Evolutionary conservation across 2,797 vertebrate species (phyloP).

Genomic region (Mastacembelus armatus): DNA sequence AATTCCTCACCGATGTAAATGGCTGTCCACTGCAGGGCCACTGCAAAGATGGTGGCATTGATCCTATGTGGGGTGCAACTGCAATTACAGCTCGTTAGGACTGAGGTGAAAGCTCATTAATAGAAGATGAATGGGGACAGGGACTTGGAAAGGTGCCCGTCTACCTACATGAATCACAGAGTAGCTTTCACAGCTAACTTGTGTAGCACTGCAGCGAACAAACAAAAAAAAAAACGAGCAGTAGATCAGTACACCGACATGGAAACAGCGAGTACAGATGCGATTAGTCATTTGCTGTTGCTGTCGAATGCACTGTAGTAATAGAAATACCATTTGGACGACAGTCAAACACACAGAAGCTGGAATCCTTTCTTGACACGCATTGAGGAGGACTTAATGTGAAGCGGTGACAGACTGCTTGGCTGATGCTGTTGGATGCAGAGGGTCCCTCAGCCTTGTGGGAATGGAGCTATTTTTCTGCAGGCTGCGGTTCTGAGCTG

Average conservation of each 20-base stretch:
- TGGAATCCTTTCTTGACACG: constrained; percentile 41
- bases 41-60: constrained; percentile 60
- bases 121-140: constrained; percentile 76
- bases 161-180: constrained; percentile 70
- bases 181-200: constrained; percentile 28
- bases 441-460: constrained; percentile 56
- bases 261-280: constrained; percentile 40
- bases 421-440: constrained; percentile 50
- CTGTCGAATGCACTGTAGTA: constrained; percentile 32
- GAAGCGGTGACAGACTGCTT: constrained; percentile 66
- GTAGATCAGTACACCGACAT: constrained; percentile 51
- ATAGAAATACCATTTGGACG: constrained; percentile 61
- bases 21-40: constrained; percentile 37
- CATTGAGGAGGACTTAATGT: constrained; percentile 57
- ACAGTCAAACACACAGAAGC: constrained; percentile 48
- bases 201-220: constrained; percentile 30
- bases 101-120: constrained; percentile 83
- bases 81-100: constrained; percentile 82
- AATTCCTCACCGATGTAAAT: constrained; percentile 49
- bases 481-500: constrained; percentile 61
- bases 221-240: constrained; percentile 54
- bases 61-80: constrained; percentile 47
- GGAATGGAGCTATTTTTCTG: constrained; percentile 67
- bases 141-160: constrained; percentile 63
- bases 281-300: constrained; percentile 48